Conservation (phyloP, 2,113 vertebrate genomes). For the Litocranius walleri region DNA sequence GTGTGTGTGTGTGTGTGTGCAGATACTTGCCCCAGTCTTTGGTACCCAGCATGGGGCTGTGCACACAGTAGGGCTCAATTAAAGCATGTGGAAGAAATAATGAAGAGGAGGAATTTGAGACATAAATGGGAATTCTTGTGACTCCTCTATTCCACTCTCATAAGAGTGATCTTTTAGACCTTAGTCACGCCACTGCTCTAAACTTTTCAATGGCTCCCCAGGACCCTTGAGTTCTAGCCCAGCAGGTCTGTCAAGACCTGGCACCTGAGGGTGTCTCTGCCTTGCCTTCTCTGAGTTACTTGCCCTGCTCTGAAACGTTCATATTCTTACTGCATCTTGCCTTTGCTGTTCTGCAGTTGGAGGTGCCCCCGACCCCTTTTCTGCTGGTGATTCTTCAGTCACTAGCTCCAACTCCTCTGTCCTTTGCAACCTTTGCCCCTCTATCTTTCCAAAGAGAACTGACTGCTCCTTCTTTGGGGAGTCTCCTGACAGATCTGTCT, state of each 20-base stretch:
- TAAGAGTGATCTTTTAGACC: neutral
- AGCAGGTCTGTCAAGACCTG: neutral
- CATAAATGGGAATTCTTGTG: neutral
- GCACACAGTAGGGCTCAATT: neutral
- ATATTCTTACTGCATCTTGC: neutral
- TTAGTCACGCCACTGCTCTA: neutral
- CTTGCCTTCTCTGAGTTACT: too few species aligned
- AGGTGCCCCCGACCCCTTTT: neutral
- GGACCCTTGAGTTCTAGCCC: neutral
- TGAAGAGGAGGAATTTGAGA: neutral
- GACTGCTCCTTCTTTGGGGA: neutral
- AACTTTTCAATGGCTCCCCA: neutral
- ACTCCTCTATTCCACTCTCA: accelerated
- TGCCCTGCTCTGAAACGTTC: neutral
- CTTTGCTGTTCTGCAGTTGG: neutral
- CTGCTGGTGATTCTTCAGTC: neutral
- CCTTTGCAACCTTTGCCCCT: neutral
- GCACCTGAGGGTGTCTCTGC: neutral
- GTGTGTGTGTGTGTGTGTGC: too few species aligned
- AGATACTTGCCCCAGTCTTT: neutral
- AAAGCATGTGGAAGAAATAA: neutral
- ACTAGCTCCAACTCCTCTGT: neutral
- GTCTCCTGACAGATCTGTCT: accelerated
- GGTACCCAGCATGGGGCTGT: neutral
- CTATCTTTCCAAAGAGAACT: accelerated